phyloP scores from a whole-genome alignment of 2,888 invertebrate genomes.

The Epistrophe eligans region DNA sequence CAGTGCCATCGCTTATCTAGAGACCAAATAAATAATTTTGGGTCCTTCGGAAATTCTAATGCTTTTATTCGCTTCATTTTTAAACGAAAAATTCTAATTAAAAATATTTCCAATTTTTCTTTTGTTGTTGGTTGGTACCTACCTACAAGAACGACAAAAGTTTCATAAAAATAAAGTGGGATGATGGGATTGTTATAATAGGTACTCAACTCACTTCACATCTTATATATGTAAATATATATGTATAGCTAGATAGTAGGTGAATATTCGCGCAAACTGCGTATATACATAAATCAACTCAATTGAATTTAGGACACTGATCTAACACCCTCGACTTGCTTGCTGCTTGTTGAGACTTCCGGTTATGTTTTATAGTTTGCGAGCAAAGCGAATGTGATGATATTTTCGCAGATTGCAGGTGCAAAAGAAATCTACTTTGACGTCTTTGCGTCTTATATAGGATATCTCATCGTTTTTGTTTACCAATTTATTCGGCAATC shows the following conservation, averaged over 20 bases:
- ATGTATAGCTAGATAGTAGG: too few relatives aligned
- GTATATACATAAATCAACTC: conserved; percentile 50
- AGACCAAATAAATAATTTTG: conserved; percentile 28
- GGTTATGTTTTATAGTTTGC: conserved; percentile 33
- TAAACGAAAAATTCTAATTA: conserved; percentile 15
- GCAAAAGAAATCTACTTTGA: conserved; percentile 54
- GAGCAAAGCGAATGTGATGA: conserved; percentile 7
- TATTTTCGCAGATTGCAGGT: conserved; percentile 58
- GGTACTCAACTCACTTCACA: background rate
- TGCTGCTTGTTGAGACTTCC: conserved; percentile 38
- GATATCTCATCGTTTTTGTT: conserved; percentile 28
- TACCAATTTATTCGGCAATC: conserved; percentile 23
- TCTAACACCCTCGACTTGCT: conserved; percentile 56
- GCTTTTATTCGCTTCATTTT: conserved; percentile 19
- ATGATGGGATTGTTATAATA: background rate
- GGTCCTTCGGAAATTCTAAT: conserved; percentile 29
- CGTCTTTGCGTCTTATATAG: conserved; percentile 25
- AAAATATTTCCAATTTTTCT: conserved; percentile 20
- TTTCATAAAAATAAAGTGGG: conserved; percentile 2
- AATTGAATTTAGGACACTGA: conserved; percentile 54
- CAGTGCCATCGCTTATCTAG: background rate
- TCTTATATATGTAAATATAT: too few relatives aligned
- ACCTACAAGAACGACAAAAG: conserved; percentile 46
- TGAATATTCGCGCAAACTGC: conserved; percentile 18
- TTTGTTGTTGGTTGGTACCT: background rate